Conservation (phyloP, 2,113 vertebrate species). For the Potamarius usumacintae region DNA sequence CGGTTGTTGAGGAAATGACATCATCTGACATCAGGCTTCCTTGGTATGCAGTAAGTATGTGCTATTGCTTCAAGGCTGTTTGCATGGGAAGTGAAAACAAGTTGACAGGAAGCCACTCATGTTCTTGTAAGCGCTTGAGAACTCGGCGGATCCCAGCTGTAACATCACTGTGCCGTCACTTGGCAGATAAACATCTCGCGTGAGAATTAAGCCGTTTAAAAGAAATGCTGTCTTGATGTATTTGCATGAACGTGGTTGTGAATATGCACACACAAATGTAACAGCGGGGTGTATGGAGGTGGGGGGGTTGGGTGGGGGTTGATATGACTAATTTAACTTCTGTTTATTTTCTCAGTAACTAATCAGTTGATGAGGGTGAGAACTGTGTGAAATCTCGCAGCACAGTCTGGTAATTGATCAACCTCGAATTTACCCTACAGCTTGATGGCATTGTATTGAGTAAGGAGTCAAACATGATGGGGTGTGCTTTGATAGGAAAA, state of each 20-base stretch:
- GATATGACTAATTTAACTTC: not conserved
- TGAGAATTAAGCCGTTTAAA: constrained; percentile 3
- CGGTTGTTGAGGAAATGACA: constrained; percentile 41
- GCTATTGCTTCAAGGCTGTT: not conserved
- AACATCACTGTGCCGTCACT: not conserved
- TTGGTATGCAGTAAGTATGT: constrained; percentile 34
- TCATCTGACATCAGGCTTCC: constrained; percentile 21
- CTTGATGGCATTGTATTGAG: not conserved
- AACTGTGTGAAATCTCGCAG: not conserved
- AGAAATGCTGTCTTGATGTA: constrained; percentile 5
- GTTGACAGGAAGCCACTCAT: constrained; percentile 44
- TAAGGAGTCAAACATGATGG: not conserved
- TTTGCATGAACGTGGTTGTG: too few relatives aligned
- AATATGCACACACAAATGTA: not conserved
- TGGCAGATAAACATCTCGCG: constrained; percentile 2
- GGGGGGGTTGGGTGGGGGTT: not conserved
- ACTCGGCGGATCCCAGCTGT: constrained; percentile 24
- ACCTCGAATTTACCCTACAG: not conserved
- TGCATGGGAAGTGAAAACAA: constrained; percentile 25
- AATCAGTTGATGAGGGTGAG: constrained; percentile 2
- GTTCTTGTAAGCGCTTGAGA: constrained; percentile 32
- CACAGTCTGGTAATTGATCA: constrained; percentile 1
- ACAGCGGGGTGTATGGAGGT: not conserved
- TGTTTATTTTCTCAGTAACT: constrained; percentile 21
- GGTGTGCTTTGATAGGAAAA: not conserved